A percentile compares a stretch with the other conserved stretches of the same genome.
These are phyloP conservation scores for Drosophila nannoptera DNA, from an alignment of 1,140 invertebrate genomes.

Conservation along the genomic window DNA sequence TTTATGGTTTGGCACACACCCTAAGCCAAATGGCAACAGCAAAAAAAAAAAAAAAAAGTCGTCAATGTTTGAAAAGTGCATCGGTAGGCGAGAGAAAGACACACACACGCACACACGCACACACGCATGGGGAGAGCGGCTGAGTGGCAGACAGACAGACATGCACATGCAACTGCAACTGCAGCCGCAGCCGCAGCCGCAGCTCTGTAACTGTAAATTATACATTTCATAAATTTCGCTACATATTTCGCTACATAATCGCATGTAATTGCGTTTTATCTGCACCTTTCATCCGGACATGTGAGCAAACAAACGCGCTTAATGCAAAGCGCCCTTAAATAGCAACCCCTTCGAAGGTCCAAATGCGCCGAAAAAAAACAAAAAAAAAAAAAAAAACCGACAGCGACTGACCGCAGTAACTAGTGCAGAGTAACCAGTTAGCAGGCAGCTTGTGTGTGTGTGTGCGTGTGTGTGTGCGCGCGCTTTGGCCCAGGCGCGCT, in stretches of 20 bases:
- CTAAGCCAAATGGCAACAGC: constrained; percentile 51
- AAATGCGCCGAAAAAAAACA: constrained; percentile 1
- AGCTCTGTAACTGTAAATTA: constrained; percentile 76
- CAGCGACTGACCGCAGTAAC: constrained; percentile 30
- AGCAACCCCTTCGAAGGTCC: constrained; percentile 24
- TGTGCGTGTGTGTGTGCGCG: constrained; percentile 25
- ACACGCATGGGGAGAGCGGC: too few relatives aligned
- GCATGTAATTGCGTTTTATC: constrained; percentile 79
- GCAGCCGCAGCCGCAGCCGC: constrained; percentile 13
- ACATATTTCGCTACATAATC: constrained; percentile 78
- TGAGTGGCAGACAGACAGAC: constrained; percentile 9
- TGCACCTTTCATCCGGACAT: constrained; percentile 78
- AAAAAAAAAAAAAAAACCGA: not conserved
- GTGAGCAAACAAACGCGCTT: constrained; percentile 67
- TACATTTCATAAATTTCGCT: constrained; percentile 79
- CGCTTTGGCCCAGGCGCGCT: constrained; percentile 55
- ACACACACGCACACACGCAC: constrained; percentile 6
- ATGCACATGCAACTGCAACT: constrained; percentile 5
- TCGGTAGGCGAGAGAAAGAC: constrained; percentile 25
- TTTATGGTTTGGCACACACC: constrained; percentile 79
- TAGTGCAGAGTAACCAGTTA: constrained; percentile 9
- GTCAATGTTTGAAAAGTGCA: constrained; percentile 44
- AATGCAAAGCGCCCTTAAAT: constrained; percentile 39
- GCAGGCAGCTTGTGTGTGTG: not conserved
- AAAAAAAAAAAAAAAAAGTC: constrained; percentile 25